Evolutionary conservation across 2,797 vertebrate species (phyloP).

Genomic region (Thalassophryne amazonica): DNA sequence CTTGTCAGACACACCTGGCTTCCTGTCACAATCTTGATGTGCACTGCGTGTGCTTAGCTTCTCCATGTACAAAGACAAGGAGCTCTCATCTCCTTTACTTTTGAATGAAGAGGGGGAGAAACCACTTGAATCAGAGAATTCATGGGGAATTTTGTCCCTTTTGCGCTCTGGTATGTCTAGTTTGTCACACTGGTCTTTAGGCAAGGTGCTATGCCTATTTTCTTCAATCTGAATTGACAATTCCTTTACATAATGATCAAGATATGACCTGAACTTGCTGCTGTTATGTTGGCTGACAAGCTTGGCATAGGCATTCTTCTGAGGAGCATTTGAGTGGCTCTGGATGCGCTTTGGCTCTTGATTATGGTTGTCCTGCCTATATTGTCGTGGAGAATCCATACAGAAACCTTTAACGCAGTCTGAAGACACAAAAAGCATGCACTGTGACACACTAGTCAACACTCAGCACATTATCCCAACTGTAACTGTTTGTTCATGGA

Average conservation of each 20-base stretch:
- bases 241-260: constrained; percentile 77
- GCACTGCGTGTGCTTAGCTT: constrained; percentile 43
- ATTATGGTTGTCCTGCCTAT: constrained; percentile 44
- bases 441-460: neutral
- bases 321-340: constrained; percentile 52
- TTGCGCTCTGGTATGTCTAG: constrained; percentile 49
- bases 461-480: neutral
- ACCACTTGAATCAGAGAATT: constrained; percentile 69
- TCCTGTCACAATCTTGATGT: constrained; percentile 35
- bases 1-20: constrained; percentile 34
- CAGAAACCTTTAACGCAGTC: constrained; percentile 13
- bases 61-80: constrained; percentile 65
- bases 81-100: constrained; percentile 62
- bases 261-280: constrained; percentile 77
- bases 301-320: constrained; percentile 84
- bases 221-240: constrained; percentile 69
- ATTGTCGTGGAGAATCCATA: constrained; percentile 77
- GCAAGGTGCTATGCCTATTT: constrained; percentile 16
- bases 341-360: constrained; percentile 65
- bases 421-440: constrained; percentile 1
- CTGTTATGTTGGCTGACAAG: constrained; percentile 86
- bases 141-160: constrained; percentile 48
- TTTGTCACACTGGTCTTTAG: constrained; percentile 49
- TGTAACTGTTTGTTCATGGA: too few relatives aligned
- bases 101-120: constrained; percentile 57